Evolutionary conservation across 2,797 vertebrate genomes (phyloP), one percentile per base, ranked within the genome.

Genomic region (Pipistrellus pipistrellus): DNA sequence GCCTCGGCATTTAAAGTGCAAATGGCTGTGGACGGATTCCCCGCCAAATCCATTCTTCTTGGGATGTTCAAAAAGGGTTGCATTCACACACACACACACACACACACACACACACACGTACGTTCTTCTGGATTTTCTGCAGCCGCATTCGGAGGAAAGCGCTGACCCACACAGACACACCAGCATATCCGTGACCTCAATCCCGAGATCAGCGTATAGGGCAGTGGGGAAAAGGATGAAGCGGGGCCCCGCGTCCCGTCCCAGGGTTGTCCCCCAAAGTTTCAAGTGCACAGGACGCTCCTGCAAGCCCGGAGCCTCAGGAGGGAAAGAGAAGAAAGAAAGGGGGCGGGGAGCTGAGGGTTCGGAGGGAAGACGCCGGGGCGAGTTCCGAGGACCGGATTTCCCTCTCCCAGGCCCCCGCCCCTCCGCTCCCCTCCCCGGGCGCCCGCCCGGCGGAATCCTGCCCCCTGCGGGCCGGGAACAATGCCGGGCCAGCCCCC

Each of bases 401-500:
- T 77, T 53, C 41, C 51, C 55, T 35, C 80, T 1, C 4, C 38
- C 44, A 41, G 46, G 46, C 48, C 3, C 59, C 68, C 4, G 3
- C 44, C 85, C 21, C 68, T 30, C 44, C 44, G 44, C 35, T 2
- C 66, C 71, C 18, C 6, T 21, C 46, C n/a, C 86, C 77, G 69
- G 30, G 90, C 6, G 14, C 44, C 44, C 10, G 8, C 48, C 46
- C 85, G 8, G 41, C 46, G 30, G 77, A 46, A 23, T 46, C 35
- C 27, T 83, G 9, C 78, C 86, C 11, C 9, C 73, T 55, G 30
- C 88, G 27, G 46, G 27, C 85, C 44, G 10, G 80, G 92, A 94
- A 97, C 95, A 97, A 97, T 94, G 93, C 93, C 7, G 69, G 9
- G 69, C 55, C 17, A 0, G 1, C 44, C 14, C 48, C 2, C 48